Evolutionary conservation across 1,140 invertebrate species (phyloP).

Genomic region (Camponotus vicinus): DNA sequence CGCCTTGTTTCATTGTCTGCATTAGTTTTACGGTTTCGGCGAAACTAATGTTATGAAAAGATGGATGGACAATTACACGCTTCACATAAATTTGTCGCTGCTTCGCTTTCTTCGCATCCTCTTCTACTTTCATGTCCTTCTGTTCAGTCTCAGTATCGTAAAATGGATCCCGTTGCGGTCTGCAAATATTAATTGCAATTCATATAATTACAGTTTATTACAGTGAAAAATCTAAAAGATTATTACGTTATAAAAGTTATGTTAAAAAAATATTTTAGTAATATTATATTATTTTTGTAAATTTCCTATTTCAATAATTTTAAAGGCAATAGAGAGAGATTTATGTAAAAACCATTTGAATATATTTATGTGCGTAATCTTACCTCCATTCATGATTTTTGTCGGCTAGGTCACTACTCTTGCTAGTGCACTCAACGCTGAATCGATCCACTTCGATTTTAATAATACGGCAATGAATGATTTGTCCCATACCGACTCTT

Average conservation of each 20-base stretch:
- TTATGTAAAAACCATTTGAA: background rate
- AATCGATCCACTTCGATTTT: conserved; percentile 99
- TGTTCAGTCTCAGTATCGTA: conserved; percentile 97
- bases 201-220: conserved; percentile 38
- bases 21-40: conserved; percentile 96
- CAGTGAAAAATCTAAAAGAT: no score
- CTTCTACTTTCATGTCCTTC: conserved; percentile 92
- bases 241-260: background rate
- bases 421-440: conserved; percentile 97
- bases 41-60: conserved; percentile 98
- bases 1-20: conserved; percentile 97
- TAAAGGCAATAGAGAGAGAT: background rate
- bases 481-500: conserved; percentile 94
- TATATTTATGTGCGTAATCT: conserved; percentile 6
- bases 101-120: conserved; percentile 93
- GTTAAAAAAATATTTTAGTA: conserved; percentile 12
- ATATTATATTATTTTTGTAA: background rate
- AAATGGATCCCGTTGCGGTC: conserved; percentile 95
- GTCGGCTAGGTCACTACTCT: conserved; percentile 96
- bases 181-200: conserved; percentile 77
- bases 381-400: conserved; percentile 96
- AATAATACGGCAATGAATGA: conserved; percentile 96
- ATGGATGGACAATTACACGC: conserved; percentile 98
- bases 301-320: background rate
- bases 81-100: conserved; percentile 95